These are phyloP conservation scores for Stigmatopora argus DNA, from an alignment of 2,113 vertebrate species.

Conservation along the genomic window DNA sequence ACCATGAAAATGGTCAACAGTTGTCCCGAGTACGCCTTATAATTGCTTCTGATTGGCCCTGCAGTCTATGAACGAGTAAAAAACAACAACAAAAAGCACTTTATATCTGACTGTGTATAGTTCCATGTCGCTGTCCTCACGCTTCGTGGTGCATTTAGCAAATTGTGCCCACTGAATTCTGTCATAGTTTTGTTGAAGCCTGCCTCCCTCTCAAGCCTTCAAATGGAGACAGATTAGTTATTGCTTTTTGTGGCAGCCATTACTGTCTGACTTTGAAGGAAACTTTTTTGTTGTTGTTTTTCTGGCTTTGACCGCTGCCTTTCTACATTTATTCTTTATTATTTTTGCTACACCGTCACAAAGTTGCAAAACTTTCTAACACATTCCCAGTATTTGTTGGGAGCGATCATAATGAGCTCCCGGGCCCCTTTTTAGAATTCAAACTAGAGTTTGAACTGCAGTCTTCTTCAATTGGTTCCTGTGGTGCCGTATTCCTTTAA, in stretches of 20 bases:
- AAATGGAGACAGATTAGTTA: conserved; percentile 8
- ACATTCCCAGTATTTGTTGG: conserved; percentile 5
- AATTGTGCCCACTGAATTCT: conserved; percentile 21
- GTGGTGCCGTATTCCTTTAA: conserved; percentile 7
- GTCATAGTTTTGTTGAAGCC: conserved; percentile 4
- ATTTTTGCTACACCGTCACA: conserved; percentile 18
- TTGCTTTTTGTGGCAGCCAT: conserved; percentile 9
- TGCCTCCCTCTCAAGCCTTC: conserved; percentile 13
- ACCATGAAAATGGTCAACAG: no score
- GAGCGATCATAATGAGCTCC: conserved; percentile 23
- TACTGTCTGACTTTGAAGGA: conserved; percentile 26
- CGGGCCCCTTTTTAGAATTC: conserved; percentile 5
- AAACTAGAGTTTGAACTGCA: conserved; percentile 8
- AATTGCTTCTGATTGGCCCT: not conserved
- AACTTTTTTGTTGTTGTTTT: conserved; percentile 17
- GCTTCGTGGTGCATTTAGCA: conserved; percentile 19
- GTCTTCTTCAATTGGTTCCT: conserved; percentile 1
- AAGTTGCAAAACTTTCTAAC: not conserved
- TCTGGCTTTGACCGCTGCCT: not conserved
- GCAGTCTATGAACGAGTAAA: not conserved
- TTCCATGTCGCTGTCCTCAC: conserved; percentile 25
- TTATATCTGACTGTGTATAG: not conserved
- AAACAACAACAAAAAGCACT: not conserved
- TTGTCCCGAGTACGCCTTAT: no score
- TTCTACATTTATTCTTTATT: conserved; percentile 33